phyloP scores from a whole-genome alignment of 92 coral and sea anemone genomes.

The Heliopora coerulea region DNA sequence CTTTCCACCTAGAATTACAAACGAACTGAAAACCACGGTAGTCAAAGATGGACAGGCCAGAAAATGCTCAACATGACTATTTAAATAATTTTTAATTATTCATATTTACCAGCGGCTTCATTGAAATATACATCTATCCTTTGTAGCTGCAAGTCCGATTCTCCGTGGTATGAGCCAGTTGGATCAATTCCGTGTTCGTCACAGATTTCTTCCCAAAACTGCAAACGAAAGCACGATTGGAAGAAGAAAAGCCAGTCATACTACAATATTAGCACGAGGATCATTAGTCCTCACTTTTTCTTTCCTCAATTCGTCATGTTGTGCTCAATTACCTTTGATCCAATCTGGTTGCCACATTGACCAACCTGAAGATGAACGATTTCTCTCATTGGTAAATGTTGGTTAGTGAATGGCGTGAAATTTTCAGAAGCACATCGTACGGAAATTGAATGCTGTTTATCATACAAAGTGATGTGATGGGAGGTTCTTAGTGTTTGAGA shows the following conservation, averaged over 20 bases:
- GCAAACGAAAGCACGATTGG: not conserved
- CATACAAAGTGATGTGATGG: too few species aligned
- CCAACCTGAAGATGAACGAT: constrained; percentile 90
- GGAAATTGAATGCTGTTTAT: too few species aligned
- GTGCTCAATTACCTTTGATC: constrained; percentile 91
- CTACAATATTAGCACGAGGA: not conserved
- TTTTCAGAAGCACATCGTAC: too few species aligned
- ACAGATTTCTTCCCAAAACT: constrained; percentile 79
- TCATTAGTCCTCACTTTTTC: not conserved
- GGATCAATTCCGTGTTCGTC: constrained; percentile 76
- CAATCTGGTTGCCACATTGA: constrained; percentile 93
- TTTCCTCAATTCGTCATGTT: too few species aligned
- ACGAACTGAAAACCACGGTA: too few species aligned
- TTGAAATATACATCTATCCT: constrained; percentile 68
- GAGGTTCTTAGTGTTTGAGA: too few species aligned
- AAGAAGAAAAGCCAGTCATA: not conserved
- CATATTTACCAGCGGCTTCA: constrained; percentile 61
- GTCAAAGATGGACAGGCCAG: too few species aligned
- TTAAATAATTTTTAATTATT: not conserved
- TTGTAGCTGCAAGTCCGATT: constrained; percentile 61
- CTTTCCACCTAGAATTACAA: constrained; percentile 68
- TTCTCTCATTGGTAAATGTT: constrained; percentile 66
- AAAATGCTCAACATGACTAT: too few species aligned
- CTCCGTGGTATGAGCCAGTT: constrained; percentile 60
- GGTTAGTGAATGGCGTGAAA: not conserved